phyloP scores from a whole-genome alignment of 2,113 vertebrate species.

The Osmerus eperlanus region DNA sequence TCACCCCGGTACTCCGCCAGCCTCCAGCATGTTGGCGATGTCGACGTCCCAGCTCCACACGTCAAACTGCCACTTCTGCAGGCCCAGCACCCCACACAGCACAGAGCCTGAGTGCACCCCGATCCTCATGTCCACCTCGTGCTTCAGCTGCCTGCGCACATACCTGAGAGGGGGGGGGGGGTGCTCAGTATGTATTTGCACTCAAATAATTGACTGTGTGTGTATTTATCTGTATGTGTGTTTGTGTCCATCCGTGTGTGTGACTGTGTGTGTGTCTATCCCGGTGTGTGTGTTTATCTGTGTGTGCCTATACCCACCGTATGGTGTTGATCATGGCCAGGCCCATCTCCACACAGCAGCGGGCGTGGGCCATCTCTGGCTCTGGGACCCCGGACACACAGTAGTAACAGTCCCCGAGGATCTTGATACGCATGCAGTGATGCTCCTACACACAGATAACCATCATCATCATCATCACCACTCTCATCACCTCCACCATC shows the following conservation, averaged over 20 bases:
- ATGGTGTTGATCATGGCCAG: conserved; percentile 92
- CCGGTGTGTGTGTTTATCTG: background rate
- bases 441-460: conserved; percentile 70
- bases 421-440: conserved; percentile 89
- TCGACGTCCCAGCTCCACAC: conserved; percentile 76
- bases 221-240: background rate
- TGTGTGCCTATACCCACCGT: conserved; percentile 65
- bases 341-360: conserved; percentile 91
- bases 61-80: conserved; percentile 79
- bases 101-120: conserved; percentile 76
- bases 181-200: background rate
- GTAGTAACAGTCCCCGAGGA: conserved; percentile 90
- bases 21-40: conserved; percentile 75
- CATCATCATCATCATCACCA: background rate
- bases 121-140: conserved; percentile 71
- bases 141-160: conserved; percentile 41
- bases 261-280: background rate
- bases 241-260: background rate
- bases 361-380: conserved; percentile 86
- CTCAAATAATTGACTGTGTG: background rate
- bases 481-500: too few relatives aligned
- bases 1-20: conserved; percentile 73
- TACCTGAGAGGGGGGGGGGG: conserved; percentile 13
- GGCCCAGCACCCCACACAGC: conserved; percentile 73
- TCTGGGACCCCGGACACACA: conserved; percentile 88